Base-by-base conservation (phyloP, 2,888 invertebrate species). In the Biston betularia region DNA sequence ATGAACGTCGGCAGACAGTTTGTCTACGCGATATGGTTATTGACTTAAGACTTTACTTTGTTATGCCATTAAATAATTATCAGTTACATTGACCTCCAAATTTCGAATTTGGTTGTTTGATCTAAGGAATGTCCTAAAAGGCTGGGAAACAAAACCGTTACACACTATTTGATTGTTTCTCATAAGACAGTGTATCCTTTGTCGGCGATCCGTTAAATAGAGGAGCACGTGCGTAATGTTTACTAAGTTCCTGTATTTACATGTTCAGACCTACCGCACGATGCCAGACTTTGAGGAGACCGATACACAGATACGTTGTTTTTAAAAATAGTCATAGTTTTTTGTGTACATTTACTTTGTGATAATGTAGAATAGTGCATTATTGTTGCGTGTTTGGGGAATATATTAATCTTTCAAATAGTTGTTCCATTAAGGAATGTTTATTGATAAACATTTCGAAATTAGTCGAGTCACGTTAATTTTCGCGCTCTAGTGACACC, bases 231-330 rank as follows among this genome's bases (percentile, higher is more conserved):
- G 86, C 80, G 76, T 74, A 74, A 68, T 86, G 85, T 84, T 85
- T 86, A 83, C 82, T 70, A 71, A 77, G 71, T 79, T 77, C 76
- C 79, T 74, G 76, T 82, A 78, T 83, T 83, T 81, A 81, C 82
- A 77, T 73, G 72, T 62, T 71, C 63, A 72, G 86, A 89, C 89
- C 87, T 87, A 89, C 89, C 89, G 86, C 89, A 88, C 83, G 75
- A 69, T 59, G 72, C 68, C 72, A 74, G 64, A 75, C 71, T 73
- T 73, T 75, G 68, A 68, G 70, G 67, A 71, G 70, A 70, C 73
- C 74, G 73, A 63, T 48, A 63, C 68, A 69, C 71, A 72, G 65
- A 72, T 65, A 72, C 59, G 66, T 76, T 76, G 75, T 78, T 74
- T 67, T 68, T 56, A 62, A 70, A 76, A 76, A 70, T 63, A 59